Evolutionary conservation across 2,113 vertebrate genomes (phyloP).

Genomic region (Entomyzon cyanotis): DNA sequence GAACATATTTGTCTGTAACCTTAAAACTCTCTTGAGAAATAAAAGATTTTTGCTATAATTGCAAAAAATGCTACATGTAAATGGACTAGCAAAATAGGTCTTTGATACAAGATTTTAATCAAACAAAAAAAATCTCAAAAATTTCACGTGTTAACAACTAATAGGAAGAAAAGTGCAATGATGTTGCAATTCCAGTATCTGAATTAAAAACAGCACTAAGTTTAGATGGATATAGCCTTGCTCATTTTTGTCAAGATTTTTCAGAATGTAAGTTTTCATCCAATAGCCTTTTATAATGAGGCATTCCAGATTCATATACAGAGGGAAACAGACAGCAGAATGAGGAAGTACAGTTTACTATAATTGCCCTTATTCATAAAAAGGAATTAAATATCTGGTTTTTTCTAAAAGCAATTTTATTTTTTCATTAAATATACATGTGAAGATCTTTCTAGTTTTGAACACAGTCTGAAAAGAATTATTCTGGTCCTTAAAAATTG

Average conservation of each 20-base stretch:
- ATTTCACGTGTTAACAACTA: background rate
- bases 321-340: background rate
- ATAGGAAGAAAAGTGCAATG: background rate
- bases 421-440: slow-evolving; percentile 45
- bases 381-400: background rate
- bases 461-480: slow-evolving; percentile 21
- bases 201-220: background rate
- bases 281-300: background rate
- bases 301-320: background rate
- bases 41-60: background rate
- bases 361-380: slow-evolving; percentile 17
- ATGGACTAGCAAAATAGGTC: background rate
- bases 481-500: background rate
- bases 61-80: background rate
- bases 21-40: background rate
- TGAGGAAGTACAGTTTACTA: background rate
- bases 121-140: background rate
- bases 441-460: background rate
- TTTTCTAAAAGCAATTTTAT: background rate
- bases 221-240: background rate
- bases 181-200: background rate
- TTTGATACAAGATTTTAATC: background rate
- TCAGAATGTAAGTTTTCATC: background rate
- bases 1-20: background rate
- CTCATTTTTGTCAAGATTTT: background rate